Conservation (phyloP, 2,888 invertebrate genomes). For the Synanthedon myopaeformis region DNA sequence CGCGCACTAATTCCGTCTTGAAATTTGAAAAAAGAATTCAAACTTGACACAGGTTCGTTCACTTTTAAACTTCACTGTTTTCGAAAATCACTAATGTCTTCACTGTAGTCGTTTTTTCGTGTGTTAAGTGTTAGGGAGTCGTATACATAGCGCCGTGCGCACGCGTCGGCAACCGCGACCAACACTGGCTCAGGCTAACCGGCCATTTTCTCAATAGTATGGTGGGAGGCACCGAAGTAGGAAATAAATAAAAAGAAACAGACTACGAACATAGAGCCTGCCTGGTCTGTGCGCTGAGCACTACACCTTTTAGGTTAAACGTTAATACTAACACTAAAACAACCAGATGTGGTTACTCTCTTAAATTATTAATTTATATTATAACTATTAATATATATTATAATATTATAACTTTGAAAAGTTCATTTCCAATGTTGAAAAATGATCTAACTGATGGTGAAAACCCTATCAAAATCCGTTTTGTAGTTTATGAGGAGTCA, state of each 20-base stretch:
- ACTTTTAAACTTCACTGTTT: slow-evolving; percentile 9
- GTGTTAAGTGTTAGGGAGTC: neutral
- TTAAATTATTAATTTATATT: too few relatives aligned
- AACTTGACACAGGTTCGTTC: neutral
- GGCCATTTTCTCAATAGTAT: slow-evolving; percentile 49
- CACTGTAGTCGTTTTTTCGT: slow-evolving; percentile 20
- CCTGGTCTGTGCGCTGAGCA: slow-evolving; percentile 6
- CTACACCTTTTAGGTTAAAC: neutral
- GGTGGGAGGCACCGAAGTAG: slow-evolving; percentile 50
- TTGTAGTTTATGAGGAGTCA: too few relatives aligned
- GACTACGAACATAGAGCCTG: slow-evolving; percentile 17
- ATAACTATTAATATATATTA: too few relatives aligned
- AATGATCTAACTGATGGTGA: too few relatives aligned
- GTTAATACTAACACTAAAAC: too few relatives aligned
- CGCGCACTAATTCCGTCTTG: slow-evolving; percentile 17
- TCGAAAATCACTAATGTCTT: slow-evolving; percentile 13
- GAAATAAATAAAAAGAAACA: slow-evolving; percentile 48
- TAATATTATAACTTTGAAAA: too few relatives aligned
- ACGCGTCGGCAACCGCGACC: slow-evolving; percentile 44
- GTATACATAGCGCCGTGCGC: slow-evolving; percentile 33
- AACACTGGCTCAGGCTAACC: slow-evolving; percentile 38
- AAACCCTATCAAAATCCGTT: too few relatives aligned
- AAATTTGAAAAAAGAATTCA: neutral
- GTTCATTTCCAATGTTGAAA: too few relatives aligned
- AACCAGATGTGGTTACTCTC: too few relatives aligned